Evolutionary conservation across 2,888 invertebrate genomes (phyloP).

Genomic region (Torymus texanus): DNA sequence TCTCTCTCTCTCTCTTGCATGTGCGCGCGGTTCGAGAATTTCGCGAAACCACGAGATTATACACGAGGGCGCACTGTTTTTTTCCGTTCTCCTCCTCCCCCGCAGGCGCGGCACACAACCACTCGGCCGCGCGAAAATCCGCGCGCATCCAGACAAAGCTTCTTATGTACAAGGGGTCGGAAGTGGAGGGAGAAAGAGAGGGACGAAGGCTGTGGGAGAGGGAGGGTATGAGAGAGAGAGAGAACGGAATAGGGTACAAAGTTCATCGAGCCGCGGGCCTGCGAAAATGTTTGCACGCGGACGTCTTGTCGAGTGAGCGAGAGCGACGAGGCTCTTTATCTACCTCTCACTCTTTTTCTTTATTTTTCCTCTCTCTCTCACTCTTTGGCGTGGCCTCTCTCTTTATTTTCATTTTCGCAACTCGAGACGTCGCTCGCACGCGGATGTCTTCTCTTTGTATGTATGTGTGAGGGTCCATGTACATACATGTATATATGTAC

Average conservation of each 20-base stretch:
- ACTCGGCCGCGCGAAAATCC: constrained; percentile 6
- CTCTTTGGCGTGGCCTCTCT: neutral
- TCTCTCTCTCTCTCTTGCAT: too few relatives aligned
- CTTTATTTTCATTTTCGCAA: constrained; percentile 5
- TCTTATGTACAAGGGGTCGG: neutral
- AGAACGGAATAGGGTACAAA: neutral
- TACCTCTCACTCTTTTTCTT: constrained; percentile 15
- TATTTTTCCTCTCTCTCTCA: neutral
- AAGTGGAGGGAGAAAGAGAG: too few relatives aligned
- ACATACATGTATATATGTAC: neutral
- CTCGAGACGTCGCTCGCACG: neutral
- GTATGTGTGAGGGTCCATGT: neutral
- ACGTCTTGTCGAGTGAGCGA: constrained; percentile 19
- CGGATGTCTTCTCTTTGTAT: neutral
- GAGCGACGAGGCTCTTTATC: constrained; percentile 30
- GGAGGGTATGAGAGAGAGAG: too few relatives aligned
- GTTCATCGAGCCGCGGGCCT: constrained; percentile 38
- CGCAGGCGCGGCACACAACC: neutral
- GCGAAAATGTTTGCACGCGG: constrained; percentile 29
- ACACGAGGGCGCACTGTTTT: neutral
- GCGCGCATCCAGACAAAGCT: constrained; percentile 15
- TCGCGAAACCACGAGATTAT: neutral
- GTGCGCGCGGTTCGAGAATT: too few relatives aligned
- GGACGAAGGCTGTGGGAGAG: too few relatives aligned
- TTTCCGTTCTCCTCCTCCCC: neutral